A percentile compares a stretch with the other conserved stretches of the same genome.
These are phyloP conservation scores for Nasua narica DNA, from an alignment of 2,797 vertebrate species.

Conservation along the genomic window DNA sequence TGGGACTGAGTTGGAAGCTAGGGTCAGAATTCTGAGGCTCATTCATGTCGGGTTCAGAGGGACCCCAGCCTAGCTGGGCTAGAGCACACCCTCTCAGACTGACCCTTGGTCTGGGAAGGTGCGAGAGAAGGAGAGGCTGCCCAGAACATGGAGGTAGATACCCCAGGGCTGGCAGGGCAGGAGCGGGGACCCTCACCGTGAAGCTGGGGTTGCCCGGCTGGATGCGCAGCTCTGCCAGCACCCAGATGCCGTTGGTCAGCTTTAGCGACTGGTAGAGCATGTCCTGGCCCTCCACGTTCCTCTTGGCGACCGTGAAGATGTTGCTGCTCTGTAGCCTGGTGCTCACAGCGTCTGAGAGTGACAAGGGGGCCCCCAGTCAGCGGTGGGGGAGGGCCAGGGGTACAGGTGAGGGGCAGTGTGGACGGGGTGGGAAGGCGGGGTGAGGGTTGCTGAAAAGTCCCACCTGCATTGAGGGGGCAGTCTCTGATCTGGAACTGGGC, in stretches of 20 bases:
- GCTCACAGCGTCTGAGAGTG: conserved; percentile 87
- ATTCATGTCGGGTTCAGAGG: neutral
- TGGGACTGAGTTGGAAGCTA: neutral
- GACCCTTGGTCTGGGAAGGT: neutral
- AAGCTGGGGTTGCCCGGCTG: conserved; percentile 91
- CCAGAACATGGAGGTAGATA: neutral
- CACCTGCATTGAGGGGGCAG: conserved; percentile 93
- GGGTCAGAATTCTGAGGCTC: neutral
- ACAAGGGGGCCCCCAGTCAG: neutral
- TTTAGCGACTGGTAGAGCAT: conserved; percentile 99
- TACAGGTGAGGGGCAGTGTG: neutral
- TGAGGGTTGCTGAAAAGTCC: neutral
- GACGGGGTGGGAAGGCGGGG: neutral
- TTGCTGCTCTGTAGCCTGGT: conserved; percentile 95
- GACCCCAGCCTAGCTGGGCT: neutral
- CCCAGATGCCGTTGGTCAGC: conserved; percentile 96
- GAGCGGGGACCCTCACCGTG: conserved; percentile 85
- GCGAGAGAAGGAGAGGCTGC: neutral
- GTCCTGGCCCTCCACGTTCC: conserved; percentile 95
- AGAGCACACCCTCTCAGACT: neutral
- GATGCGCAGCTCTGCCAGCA: conserved; percentile 93
- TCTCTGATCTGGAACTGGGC: conserved; percentile 97
- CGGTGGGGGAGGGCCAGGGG: neutral
- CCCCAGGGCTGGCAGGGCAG: neutral
- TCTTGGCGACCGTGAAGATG: conserved; percentile 96